Evolutionary conservation across 2,888 invertebrate genomes (phyloP).

Genomic region (Drosophila eohydei): DNA sequence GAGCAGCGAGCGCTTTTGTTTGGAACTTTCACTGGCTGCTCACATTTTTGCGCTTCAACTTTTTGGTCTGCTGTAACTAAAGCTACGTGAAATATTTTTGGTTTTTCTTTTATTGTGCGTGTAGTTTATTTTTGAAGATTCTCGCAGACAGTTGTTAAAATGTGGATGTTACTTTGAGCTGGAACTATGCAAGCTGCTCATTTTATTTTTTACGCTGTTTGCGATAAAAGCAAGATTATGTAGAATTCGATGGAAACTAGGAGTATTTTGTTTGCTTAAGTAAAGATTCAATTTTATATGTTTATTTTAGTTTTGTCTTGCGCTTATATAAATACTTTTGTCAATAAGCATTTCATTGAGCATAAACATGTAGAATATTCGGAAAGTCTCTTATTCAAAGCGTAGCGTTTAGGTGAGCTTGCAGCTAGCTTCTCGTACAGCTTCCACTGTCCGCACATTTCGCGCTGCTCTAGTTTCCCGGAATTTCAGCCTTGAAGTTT

Average conservation of each 20-base stretch:
- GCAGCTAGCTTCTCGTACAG: background rate
- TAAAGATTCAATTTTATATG: too few relatives aligned
- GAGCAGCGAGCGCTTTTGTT: conserved; percentile 5
- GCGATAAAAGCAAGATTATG: conserved; percentile 1
- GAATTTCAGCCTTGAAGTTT: conserved; percentile 16
- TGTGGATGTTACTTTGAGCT: conserved; percentile 20
- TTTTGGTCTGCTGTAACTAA: conserved; percentile 13
- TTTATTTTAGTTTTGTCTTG: too few relatives aligned
- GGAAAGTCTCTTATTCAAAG: background rate
- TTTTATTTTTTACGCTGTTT: background rate
- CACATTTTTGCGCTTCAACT: conserved; percentile 45
- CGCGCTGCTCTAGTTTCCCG: conserved; percentile 2
- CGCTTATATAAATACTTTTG: too few relatives aligned
- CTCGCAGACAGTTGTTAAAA: conserved; percentile 25
- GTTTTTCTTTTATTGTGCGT: conserved; percentile 10
- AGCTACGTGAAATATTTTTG: conserved; percentile 27
- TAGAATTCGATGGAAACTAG: background rate
- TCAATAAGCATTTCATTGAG: background rate
- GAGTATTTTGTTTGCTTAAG: too few relatives aligned
- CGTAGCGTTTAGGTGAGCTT: background rate
- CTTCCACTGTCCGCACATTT: conserved; percentile 10
- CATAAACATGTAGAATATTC: background rate
- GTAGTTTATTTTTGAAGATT: conserved; percentile 22
- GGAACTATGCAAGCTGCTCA: conserved; percentile 27
- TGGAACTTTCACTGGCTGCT: conserved; percentile 55